A percentile compares a stretch with the other conserved stretches of the same genome.
Conservation (phyloP, 2,888 invertebrate genomes). For the Silvanus unidentatus region DNA sequence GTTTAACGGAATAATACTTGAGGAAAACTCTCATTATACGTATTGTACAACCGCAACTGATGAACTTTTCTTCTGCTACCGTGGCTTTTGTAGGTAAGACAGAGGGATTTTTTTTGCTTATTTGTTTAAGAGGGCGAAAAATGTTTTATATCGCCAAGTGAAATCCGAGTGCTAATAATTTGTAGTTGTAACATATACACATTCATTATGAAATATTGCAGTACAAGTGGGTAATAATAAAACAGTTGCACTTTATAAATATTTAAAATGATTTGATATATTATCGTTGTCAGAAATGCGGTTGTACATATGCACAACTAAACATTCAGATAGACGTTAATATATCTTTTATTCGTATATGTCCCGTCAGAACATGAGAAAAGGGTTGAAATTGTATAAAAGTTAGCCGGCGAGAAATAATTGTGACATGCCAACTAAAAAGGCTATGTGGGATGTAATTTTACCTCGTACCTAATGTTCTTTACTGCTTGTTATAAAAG, state of each 20-base stretch:
- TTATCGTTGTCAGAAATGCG: conserved; percentile 4
- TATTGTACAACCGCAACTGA: background rate
- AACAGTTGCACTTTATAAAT: background rate
- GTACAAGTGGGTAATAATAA: background rate
- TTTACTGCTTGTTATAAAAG: conserved; percentile 2
- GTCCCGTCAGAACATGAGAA: conserved; percentile 24
- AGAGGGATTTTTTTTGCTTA: too few species aligned
- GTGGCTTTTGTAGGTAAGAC: too few species aligned
- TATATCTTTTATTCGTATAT: conserved; percentile 23
- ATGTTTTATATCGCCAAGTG: too few species aligned
- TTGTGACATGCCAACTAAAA: conserved; percentile 31
- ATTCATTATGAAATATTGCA: too few species aligned
- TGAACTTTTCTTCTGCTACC: background rate
- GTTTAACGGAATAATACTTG: conserved; percentile 6
- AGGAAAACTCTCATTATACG: conserved; percentile 5
- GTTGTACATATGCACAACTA: conserved; percentile 3
- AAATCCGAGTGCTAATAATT: too few species aligned
- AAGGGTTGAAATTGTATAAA: conserved; percentile 33
- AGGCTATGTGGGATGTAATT: conserved; percentile 7
- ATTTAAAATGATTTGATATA: conserved; percentile 1
- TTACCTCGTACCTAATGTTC: conserved; percentile 7
- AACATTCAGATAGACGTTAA: conserved; percentile 20
- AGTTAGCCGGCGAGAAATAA: conserved; percentile 31
- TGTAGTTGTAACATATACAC: too few species aligned
- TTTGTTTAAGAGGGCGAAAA: too few species aligned